Evolutionary conservation across 2,797 vertebrate species (phyloP), one percentile per base, ranked within the genome.

Genomic region (Buphagus erythrorhynchus): DNA sequence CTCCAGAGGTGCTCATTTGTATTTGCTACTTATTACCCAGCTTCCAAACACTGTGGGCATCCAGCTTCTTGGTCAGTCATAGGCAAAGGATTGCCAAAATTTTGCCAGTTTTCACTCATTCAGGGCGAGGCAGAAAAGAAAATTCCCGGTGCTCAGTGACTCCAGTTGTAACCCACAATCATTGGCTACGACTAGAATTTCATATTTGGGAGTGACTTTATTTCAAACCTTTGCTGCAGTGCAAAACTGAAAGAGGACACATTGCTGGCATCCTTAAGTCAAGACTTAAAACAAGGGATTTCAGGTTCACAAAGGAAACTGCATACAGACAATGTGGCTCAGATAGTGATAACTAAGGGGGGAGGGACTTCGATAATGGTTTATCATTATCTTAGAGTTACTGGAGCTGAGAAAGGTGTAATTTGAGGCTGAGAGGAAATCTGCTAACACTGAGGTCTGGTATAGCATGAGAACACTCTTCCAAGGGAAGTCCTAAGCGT

Each of bases 201-300:
- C 1, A 3, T 71, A 59, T 81, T 90, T 88, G 36, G 46, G 54
- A 57, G 40, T 14, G 14, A 51, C 92, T 95, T 87, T 58, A 81
- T 89, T 93, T 89, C 57, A 88, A 93, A 90, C 69, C 43, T 92
- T 94, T 90, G 96, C 96, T 97, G 96, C 94, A 97, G 94, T 31
- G 4, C 57, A 80, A 83, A 94, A 94, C 65, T 82, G 66, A 78
- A 90, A 87, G 48, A 74, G 42, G 90, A 81, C 90, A 97, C 79
- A 81, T 87, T 91, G 94, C 97, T 95, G 95, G 95, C 95, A 96
- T 97, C 96, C 95, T 97, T 97, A 97, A 97, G 95, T 96, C 96
- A 96, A 97, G 96, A 96, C 96, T 92, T 94, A 85, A 71, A 85
- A 71, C 31, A 88, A 87, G 68, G 79, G 90, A 88, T 25, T 68